A percentile compares a stretch with the other conserved stretches of the same genome.
Evolutionary conservation across 1,140 invertebrate genomes (phyloP).

Genomic region (Eupristina koningsbergeri): DNA sequence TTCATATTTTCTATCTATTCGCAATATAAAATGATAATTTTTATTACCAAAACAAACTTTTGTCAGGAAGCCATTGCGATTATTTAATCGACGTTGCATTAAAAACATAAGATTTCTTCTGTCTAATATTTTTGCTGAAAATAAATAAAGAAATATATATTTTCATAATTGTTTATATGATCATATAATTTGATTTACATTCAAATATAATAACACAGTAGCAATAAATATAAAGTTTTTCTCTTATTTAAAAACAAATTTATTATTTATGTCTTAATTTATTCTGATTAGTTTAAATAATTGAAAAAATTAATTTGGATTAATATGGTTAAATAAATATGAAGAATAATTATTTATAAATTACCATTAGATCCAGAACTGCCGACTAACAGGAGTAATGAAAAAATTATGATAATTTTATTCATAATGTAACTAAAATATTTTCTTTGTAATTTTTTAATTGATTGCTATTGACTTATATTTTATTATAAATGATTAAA

Average conservation of each 20-base stretch:
- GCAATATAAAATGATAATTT: neutral
- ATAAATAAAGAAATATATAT: neutral
- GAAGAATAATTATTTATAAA: neutral
- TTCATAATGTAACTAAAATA: constrained; percentile 33
- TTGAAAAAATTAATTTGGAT: too few relatives aligned
- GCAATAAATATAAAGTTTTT: too few relatives aligned
- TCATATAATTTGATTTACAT: too few relatives aligned
- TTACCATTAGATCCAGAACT: constrained; percentile 47
- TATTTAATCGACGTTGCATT: constrained; percentile 59
- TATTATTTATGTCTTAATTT: too few relatives aligned
- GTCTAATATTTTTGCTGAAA: constrained; percentile 59
- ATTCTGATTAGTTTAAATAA: too few relatives aligned
- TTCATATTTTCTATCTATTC: neutral
- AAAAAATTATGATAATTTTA: constrained; percentile 26
- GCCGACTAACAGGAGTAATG: constrained; percentile 19
- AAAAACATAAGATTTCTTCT: constrained; percentile 61
- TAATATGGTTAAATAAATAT: too few relatives aligned
- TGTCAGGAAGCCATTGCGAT: constrained; percentile 58
- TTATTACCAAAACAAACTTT: constrained; percentile 70
- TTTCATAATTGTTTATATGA: too few relatives aligned
- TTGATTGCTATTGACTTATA: neutral
- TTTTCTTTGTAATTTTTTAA: neutral
- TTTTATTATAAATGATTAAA: too few relatives aligned
- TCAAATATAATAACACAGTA: too few relatives aligned
- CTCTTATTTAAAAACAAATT: too few relatives aligned